Conservation (phyloP, 2,113 vertebrate genomes). For the Mus spicilegus region DNA sequence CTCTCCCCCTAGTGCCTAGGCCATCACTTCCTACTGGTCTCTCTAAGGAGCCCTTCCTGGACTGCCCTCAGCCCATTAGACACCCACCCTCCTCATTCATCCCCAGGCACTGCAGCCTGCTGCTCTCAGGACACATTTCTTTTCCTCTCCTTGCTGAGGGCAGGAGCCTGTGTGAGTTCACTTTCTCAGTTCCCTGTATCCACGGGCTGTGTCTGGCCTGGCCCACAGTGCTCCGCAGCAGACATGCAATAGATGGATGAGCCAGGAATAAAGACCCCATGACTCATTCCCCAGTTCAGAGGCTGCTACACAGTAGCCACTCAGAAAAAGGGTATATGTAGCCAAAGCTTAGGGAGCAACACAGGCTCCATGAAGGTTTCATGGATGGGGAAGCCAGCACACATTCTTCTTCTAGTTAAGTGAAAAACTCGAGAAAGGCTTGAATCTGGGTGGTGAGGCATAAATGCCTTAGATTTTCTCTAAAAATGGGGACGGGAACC, state of each 20-base stretch:
- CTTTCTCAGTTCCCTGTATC: not conserved
- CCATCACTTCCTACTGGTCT: not conserved
- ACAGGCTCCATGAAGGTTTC: not conserved
- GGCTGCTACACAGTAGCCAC: not conserved
- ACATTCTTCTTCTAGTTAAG: not conserved
- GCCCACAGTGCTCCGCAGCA: not conserved
- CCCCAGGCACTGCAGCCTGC: not conserved
- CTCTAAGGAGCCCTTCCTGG: not conserved
- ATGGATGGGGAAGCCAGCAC: not conserved
- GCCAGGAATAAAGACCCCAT: not conserved
- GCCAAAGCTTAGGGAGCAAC: not conserved
- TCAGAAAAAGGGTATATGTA: not conserved
- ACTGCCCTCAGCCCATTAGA: not conserved
- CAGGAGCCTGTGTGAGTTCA: not conserved
- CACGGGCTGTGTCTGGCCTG: not conserved
- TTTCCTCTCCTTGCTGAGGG: not conserved
- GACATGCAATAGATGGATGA: not conserved
- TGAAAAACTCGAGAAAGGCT: not conserved
- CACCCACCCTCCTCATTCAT: not conserved
- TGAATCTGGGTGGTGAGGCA: not conserved
- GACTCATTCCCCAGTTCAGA: not conserved
- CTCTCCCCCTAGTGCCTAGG: too few species aligned
- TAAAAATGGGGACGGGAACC: not conserved
- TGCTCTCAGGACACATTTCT: not conserved
- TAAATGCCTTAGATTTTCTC: not conserved